Conservation (phyloP, 2,113 vertebrate species). For the Calidris pygmaea region DNA sequence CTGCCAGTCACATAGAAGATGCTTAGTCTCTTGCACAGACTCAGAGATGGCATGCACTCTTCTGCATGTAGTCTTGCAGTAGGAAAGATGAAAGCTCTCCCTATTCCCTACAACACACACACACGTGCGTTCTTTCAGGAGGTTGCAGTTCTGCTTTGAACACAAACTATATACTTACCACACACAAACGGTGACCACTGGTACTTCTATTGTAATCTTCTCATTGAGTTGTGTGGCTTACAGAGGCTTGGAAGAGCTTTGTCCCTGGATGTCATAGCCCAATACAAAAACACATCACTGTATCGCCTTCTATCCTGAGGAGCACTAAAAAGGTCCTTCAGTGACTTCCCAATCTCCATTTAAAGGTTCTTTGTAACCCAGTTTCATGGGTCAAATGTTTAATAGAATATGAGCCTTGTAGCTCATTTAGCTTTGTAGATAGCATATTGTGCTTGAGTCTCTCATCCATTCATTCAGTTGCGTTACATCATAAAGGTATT, state of each 20-base stretch:
- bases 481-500: constrained; percentile 43
- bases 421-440: not conserved
- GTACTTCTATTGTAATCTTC: not conserved
- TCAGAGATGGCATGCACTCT: not conserved
- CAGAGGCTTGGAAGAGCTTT: not conserved
- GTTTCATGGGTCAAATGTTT: constrained; percentile 22
- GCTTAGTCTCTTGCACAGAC: not conserved
- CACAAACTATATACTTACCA: not conserved
- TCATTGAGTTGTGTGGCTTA: not conserved
- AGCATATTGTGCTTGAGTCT: not conserved
- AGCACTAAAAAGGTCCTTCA: not conserved
- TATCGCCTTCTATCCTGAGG: not conserved
- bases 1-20: not conserved
- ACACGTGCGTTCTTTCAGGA: not conserved
- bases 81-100: not conserved
- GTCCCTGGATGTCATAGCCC: not conserved
- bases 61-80: not conserved
- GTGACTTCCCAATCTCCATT: not conserved
- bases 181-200: not conserved
- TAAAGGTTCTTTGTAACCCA: not conserved
- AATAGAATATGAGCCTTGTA: not conserved
- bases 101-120: too few relatives aligned
- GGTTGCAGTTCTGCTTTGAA: not conserved
- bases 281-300: not conserved
- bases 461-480: constrained; percentile 40